Base-by-base conservation (phyloP, 2,113 vertebrate genomes). In the Mormyrus lacerda region DNA sequence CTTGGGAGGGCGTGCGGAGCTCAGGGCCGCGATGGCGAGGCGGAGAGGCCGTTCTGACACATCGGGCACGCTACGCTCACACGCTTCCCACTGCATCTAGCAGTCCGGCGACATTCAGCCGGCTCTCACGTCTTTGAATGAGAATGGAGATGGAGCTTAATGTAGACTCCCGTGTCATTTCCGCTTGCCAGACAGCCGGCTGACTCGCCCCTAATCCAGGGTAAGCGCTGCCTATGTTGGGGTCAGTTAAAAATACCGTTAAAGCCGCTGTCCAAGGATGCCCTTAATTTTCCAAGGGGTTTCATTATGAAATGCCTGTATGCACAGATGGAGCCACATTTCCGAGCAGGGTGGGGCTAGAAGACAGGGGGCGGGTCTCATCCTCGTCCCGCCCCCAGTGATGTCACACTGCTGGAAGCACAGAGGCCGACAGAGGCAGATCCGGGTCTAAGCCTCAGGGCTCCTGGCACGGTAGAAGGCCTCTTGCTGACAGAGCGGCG, bases 201-300 rank as follows among this genome's bases (percentile, higher is more conserved):
- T 58, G 82, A 85, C 61, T 39, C n/a, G 9, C 35, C 69, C 50
- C 73, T 82, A 87, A 90, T 90, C 89, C 89, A 31, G 39, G 85
- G 65, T 87, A 87, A 87, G 89, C 39, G 39, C 15, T 39, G 48
- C 58, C 39, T 47, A 3, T 31, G 31, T 15, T n/a, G 65, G 35
- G 85, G 27, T 27, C 44, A 42, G 84, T 73, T 89, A 45, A 69
- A 39, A 87, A 58, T 44, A 53, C 39, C 13, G 21, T 55, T 35
- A 79, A 50, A 47, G 27, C 88, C 5, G 69, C 69, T 31, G 58
- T 83, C n/a, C 69, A 82, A 27, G 79, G 42, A 65, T 61, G 55
- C 44, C 55, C 69, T 83, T 84, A 84, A 84, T 47, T 84, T 84
- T 27, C 8, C 15, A 19, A 79, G 73, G 73, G 73, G 73, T 42